Percentiles rank a stretch among this genome's conserved stretches.
These are phyloP conservation scores for Enteromius argenteus DNA, from an alignment of 2,797 vertebrate species.

Conservation along the genomic window DNA sequence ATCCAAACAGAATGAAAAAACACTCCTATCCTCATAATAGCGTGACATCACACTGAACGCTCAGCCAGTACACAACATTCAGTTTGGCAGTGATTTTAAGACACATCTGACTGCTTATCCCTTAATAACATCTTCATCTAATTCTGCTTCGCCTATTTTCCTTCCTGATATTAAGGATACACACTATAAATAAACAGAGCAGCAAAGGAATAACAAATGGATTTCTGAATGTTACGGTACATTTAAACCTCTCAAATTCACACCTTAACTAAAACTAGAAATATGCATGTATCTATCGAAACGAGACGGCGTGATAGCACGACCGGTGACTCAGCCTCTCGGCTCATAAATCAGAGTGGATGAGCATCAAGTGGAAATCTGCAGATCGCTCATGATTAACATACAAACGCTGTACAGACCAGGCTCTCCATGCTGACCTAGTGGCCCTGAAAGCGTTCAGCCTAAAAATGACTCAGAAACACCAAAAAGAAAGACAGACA, in stretches of 20 bases:
- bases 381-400: conserved; percentile 14
- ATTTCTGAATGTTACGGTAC: conserved; percentile 1
- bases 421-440: conserved; percentile 13
- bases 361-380: conserved; percentile 36
- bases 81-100: conserved; percentile 6
- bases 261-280: conserved; percentile 16
- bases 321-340: conserved; percentile 64
- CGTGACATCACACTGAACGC: neutral
- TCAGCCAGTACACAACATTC: neutral
- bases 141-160: conserved; percentile 14
- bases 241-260: conserved; percentile 16
- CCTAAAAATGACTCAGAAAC: conserved; percentile 30
- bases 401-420: conserved; percentile 22
- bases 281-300: conserved; percentile 20
- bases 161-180: conserved; percentile 23
- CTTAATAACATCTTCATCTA: neutral
- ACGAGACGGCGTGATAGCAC: conserved; percentile 18
- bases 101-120: conserved; percentile 15
- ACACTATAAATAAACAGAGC: conserved; percentile 4
- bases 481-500: neutral
- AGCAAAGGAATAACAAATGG: conserved; percentile 37
- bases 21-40: neutral
- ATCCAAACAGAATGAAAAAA: neutral
- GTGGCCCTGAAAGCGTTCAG: neutral
- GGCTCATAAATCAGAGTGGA: conserved; percentile 53